These are phyloP conservation scores for Odontamblyopus rebecca DNA, from an alignment of 2,797 vertebrate species.

Conservation along the genomic window DNA sequence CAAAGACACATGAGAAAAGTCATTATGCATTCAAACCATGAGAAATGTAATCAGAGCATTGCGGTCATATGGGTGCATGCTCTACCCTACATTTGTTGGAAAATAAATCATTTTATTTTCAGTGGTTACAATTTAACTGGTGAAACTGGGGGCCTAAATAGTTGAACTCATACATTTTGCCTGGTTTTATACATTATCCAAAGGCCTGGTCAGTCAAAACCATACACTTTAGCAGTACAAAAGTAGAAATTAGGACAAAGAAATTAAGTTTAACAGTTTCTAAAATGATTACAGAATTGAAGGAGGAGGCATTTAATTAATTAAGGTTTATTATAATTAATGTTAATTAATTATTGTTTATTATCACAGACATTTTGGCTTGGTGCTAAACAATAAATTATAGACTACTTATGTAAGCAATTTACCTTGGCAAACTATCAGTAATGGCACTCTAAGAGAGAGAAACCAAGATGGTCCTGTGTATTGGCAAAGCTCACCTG, in stretches of 20 bases:
- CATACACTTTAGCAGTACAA: neutral
- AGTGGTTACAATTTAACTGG: neutral
- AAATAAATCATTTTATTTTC: neutral
- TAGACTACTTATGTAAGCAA: neutral
- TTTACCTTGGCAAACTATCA: conserved; percentile 8
- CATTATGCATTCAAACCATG: neutral
- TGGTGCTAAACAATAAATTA: neutral
- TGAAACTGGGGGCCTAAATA: neutral
- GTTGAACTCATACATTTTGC: neutral
- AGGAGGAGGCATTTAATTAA: neutral
- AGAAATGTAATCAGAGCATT: neutral
- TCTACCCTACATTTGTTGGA: neutral
- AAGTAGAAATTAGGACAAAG: neutral
- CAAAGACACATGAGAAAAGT: neutral
- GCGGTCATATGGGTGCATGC: neutral
- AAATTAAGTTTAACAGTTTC: neutral
- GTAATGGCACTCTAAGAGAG: conserved; percentile 9
- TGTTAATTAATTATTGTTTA: neutral
- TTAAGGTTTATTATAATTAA: neutral
- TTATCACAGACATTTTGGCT: neutral
- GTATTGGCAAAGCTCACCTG: conserved; percentile 45
- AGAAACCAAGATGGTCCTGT: conserved; percentile 32
- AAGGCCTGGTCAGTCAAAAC: neutral
- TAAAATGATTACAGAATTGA: neutral
- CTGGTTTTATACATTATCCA: conserved; percentile 9